Evolutionary conservation across 2,888 invertebrate species (phyloP).

Genomic region (Exephanes ischioxanthus): DNA sequence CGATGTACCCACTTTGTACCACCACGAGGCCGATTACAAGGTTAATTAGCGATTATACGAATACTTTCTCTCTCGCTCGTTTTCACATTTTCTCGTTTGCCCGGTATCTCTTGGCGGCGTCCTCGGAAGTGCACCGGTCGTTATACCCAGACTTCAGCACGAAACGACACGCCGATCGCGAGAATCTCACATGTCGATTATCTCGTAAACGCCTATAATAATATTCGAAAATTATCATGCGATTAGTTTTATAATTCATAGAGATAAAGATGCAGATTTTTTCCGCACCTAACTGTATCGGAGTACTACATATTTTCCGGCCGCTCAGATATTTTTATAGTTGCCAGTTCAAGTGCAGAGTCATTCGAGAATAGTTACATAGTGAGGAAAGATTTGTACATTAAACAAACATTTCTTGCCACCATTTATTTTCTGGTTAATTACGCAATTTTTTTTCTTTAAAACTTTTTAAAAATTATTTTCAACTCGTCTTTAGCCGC

Average conservation of each 20-base stretch:
- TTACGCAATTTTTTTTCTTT: background rate
- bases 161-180: constrained; percentile 18
- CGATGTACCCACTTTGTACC: constrained; percentile 66
- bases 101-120: constrained; percentile 35
- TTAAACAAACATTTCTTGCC: background rate
- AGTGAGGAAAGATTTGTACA: background rate
- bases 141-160: constrained; percentile 21
- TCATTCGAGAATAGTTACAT: background rate
- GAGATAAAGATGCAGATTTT: background rate
- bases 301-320: background rate
- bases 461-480: background rate
- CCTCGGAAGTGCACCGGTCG: constrained; percentile 41
- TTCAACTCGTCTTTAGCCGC: background rate
- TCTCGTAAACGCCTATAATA: constrained; percentile 31
- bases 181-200: constrained; percentile 35
- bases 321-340: background rate
- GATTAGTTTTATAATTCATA: constrained; percentile 19
- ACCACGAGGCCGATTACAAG: constrained; percentile 65
- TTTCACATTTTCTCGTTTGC: constrained; percentile 25
- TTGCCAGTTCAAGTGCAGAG: background rate
- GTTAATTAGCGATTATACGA: constrained; percentile 67
- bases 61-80: constrained; percentile 29
- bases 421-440: background rate
- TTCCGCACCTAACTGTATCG: background rate
- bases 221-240: constrained; percentile 35